These are phyloP conservation scores for Progne subis DNA, from an alignment of 2,113 vertebrate species.

Conservation along the genomic window DNA sequence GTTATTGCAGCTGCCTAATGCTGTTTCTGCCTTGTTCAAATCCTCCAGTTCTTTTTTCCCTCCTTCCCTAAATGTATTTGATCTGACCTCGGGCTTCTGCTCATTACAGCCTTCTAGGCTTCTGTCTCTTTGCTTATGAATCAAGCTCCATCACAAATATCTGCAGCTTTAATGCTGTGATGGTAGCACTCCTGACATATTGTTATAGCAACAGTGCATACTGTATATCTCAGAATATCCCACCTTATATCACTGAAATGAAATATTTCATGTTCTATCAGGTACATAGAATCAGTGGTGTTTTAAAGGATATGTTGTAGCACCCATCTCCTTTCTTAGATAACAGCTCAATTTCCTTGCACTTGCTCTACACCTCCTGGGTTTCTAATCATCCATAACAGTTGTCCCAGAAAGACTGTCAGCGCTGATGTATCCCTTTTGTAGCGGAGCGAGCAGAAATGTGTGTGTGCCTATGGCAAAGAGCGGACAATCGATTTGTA, in stretches of 20 bases:
- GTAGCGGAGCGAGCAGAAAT: neutral
- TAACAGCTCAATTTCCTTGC: neutral
- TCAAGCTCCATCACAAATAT: neutral
- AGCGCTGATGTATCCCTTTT: neutral
- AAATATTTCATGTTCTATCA: neutral
- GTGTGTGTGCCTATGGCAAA: rapidly evolving
- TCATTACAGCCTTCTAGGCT: neutral
- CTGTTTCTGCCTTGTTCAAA: neutral
- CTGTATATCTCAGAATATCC: neutral
- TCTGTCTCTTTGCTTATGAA: neutral
- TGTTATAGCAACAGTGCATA: slow-evolving; percentile 3
- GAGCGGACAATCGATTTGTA: neutral
- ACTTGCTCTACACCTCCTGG: neutral
- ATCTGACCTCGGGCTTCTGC: neutral
- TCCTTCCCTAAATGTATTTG: neutral
- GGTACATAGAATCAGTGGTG: neutral
- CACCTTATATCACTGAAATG: neutral
- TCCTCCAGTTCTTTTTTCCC: neutral
- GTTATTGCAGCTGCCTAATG: neutral
- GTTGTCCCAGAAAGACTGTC: neutral
- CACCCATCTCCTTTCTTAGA: neutral
- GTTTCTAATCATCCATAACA: neutral
- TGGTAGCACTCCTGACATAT: neutral
- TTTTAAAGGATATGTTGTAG: neutral
- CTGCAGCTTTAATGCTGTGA: neutral